These are phyloP conservation scores for Halictus quadricinctus DNA, from an alignment of 2,888 invertebrate species.

Conservation along the genomic window DNA sequence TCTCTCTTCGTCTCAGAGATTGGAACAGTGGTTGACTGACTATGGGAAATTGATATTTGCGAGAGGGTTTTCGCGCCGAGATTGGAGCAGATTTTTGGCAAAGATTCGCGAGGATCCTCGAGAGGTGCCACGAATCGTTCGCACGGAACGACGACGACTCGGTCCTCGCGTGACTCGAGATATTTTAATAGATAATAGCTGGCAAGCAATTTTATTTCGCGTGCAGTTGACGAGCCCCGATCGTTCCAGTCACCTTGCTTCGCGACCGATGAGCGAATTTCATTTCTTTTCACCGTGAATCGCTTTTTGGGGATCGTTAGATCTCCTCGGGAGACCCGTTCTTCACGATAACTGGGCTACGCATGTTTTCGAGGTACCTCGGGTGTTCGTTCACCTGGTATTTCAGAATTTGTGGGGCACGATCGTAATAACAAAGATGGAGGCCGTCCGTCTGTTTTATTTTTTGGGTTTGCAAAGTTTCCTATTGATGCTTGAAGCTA, in stretches of 20 bases:
- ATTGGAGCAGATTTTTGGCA: not conserved
- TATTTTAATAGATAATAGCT: slow-evolving; percentile 44
- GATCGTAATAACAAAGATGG: not conserved
- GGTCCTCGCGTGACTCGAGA: slow-evolving; percentile 42
- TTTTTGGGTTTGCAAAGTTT: not conserved
- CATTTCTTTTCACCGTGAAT: not conserved
- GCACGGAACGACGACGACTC: not conserved
- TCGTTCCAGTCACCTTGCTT: not conserved
- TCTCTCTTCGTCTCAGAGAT: not conserved
- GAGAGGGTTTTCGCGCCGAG: not conserved
- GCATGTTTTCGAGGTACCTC: not conserved
- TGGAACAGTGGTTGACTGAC: not conserved
- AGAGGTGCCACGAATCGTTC: not conserved
- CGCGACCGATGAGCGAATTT: not conserved
- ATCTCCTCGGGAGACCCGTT: not conserved
- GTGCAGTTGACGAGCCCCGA: slow-evolving; percentile 25
- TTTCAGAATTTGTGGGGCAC: not conserved
- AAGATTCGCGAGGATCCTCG: not conserved
- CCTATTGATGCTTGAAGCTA: not conserved
- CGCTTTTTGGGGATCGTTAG: slow-evolving; percentile 5
- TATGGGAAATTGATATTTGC: not conserved
- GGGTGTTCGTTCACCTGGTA: not conserved
- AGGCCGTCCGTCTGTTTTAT: not conserved
- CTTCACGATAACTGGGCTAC: not conserved
- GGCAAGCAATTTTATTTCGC: slow-evolving; percentile 38